Percentiles rank a stretch among this genome's conserved stretches.
These are phyloP conservation scores for Illadopsis cleaveri DNA, from an alignment of 2,113 vertebrate species.

Conservation along the genomic window DNA sequence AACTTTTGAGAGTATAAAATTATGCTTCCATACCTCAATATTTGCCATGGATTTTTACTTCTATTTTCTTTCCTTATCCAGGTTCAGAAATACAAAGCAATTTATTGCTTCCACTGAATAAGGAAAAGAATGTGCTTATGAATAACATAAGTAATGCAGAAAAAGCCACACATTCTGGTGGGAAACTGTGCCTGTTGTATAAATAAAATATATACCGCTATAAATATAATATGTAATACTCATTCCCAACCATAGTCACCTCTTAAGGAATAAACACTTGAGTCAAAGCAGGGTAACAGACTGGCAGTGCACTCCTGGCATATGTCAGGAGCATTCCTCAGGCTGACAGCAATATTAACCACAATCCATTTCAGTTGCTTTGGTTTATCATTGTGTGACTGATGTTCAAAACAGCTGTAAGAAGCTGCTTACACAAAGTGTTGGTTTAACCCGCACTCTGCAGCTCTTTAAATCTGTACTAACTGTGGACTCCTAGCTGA, in stretches of 20 bases:
- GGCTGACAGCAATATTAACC: conserved; percentile 77
- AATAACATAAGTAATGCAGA: conserved; percentile 15
- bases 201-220: conserved; percentile 61
- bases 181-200: conserved; percentile 43
- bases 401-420: conserved; percentile 69
- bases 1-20: neutral
- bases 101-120: conserved; percentile 2
- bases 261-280: conserved; percentile 67
- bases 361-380: conserved; percentile 73
- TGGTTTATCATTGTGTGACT: conserved; percentile 74
- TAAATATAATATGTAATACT: conserved; percentile 63
- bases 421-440: conserved; percentile 68
- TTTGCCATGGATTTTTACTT: neutral
- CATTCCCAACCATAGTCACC: conserved; percentile 22
- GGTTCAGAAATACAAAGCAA: neutral
- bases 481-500: neutral
- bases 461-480: conserved; percentile 1
- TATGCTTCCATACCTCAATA: neutral
- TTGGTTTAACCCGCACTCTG: conserved; percentile 61
- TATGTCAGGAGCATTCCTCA: conserved; percentile 63
- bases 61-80: neutral
- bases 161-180: conserved; percentile 16
- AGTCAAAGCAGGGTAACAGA: conserved; percentile 54
- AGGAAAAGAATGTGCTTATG: neutral
- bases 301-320: conserved; percentile 62